Percentiles rank a stretch among this genome's conserved stretches.
Conservation (phyloP, 2,888 invertebrate genomes). For the Amphimallon solstitiale region DNA sequence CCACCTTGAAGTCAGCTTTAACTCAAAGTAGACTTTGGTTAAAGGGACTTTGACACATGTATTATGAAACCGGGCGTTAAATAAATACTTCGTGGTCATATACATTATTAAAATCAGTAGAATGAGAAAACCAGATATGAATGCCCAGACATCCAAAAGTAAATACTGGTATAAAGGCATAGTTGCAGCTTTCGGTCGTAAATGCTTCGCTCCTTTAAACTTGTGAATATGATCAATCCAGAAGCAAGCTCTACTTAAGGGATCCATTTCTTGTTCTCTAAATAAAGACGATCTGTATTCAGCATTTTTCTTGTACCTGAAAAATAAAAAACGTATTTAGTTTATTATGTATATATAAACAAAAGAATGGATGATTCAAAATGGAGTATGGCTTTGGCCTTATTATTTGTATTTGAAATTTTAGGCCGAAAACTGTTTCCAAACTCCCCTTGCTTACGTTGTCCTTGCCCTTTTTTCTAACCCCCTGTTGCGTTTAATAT, state of each 20-base stretch:
- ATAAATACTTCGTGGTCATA: neutral
- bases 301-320: constrained; percentile 40
- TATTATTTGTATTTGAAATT: no score
- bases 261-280: constrained; percentile 51
- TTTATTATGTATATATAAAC: constrained; percentile 59
- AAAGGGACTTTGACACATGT: no score
- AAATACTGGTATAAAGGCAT: constrained; percentile 51
- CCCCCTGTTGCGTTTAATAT: no score
- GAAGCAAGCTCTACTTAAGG: constrained; percentile 52
- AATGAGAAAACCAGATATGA: constrained; percentile 13
- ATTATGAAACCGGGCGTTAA: no score
- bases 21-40: no score
- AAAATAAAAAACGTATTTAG: constrained; percentile 55
- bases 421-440: no score
- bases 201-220: constrained; percentile 50
- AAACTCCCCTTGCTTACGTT: no score
- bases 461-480: no score
- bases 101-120: neutral
- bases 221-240: constrained; percentile 54
- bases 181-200: constrained; percentile 46
- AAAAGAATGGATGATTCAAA: no score
- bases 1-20: no score
- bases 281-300: constrained; percentile 45
- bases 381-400: no score
- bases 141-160: constrained; percentile 50